Conservation (phyloP, 2,113 vertebrate species). For the Apodemus speciosus region DNA sequence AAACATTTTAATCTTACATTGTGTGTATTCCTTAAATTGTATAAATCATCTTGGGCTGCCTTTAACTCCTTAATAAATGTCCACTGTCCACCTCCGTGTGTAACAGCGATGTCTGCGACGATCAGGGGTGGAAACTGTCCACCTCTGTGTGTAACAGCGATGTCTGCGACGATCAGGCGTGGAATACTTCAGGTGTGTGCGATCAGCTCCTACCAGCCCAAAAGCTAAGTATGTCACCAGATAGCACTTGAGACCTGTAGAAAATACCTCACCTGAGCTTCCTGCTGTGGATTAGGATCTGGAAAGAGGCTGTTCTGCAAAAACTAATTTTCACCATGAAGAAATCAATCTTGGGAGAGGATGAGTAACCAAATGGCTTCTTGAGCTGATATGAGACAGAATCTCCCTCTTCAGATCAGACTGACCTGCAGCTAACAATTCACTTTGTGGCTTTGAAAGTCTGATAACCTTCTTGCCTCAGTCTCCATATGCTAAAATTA, state of each 20-base stretch:
- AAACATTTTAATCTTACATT: background rate
- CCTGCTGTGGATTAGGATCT: background rate
- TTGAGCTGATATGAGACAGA: background rate
- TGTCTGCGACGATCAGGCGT: background rate
- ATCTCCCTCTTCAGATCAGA: background rate
- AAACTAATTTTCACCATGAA: background rate
- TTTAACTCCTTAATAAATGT: background rate
- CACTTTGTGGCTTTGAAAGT: background rate
- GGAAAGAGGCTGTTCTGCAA: background rate
- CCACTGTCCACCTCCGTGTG: background rate
- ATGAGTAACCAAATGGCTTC: background rate
- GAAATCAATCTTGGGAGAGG: background rate
- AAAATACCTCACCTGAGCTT: background rate
- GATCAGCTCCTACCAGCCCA: background rate
- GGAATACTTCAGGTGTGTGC: background rate
- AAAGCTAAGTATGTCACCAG: background rate
- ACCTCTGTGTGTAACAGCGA: background rate
- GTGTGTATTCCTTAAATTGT: background rate
- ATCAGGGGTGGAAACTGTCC: background rate
- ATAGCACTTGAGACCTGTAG: too few species aligned
- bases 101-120: background rate
- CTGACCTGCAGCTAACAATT: background rate
- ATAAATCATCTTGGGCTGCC: background rate
- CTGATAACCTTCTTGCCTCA: background rate
- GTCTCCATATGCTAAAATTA: background rate